Conservation (phyloP, 2,113 vertebrate species). For the Daubentonia madagascariensis region DNA sequence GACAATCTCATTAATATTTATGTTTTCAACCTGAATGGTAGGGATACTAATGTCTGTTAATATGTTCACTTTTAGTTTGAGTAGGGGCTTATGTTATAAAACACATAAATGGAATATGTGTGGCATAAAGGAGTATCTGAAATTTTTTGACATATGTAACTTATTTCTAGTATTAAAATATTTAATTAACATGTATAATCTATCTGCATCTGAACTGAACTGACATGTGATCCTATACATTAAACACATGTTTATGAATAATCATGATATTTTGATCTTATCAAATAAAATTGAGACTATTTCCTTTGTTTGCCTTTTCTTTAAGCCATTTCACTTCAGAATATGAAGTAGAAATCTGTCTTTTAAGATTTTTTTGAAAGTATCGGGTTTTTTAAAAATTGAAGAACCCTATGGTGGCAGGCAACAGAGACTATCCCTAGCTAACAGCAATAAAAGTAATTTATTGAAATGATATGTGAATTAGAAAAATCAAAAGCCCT, state of each 20-base stretch:
- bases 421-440: background rate
- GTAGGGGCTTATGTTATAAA: background rate
- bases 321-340: background rate
- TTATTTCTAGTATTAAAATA: background rate
- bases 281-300: background rate
- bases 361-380: background rate
- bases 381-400: background rate
- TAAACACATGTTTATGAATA: background rate
- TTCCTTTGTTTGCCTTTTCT: background rate
- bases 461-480: background rate
- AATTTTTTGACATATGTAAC: background rate
- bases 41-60: background rate
- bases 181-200: background rate
- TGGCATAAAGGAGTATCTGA: background rate
- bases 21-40: background rate
- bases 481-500: background rate
- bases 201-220: background rate
- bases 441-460: background rate
- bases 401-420: background rate
- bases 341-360: background rate
- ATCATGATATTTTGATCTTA: background rate
- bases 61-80: background rate
- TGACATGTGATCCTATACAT: background rate
- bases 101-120: background rate
- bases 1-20: background rate